Evolutionary conservation across 2,797 vertebrate genomes (phyloP), one percentile per base, ranked within the genome.

Genomic region (Acanthis flammea): DNA sequence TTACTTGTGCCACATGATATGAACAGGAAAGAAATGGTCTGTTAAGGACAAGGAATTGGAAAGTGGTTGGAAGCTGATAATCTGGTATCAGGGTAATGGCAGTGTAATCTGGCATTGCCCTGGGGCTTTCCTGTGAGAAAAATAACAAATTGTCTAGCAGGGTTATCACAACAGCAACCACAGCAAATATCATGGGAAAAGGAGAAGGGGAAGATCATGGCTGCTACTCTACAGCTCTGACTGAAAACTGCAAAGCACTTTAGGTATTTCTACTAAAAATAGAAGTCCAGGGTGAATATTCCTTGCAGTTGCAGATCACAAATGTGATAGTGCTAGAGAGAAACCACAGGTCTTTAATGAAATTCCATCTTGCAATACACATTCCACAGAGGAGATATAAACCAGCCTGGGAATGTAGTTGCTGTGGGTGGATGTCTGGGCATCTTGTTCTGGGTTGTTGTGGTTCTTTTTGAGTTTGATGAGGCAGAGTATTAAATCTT

Each of bases 221-320:
- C 14, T 76, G 19, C 23, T 75, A 1, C n/a, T 67, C 25, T 8
- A 1, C 3, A 53, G 8, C 37, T 91, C 86, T 66, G n/a, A 53
- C 1, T 66, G 50, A 77, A 88, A 63, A 55, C 50, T 80, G 12
- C 39, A 27, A 68, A 62, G 8, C 89, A 28, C 4, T 74, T 21
- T 14, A 82, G 25, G 5, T 39, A 35, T 70, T 90, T 87, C 65
- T 39, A 48, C 3, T 42, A 78, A 92, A 95, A 95, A 65, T 12
- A 31, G 9, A 60, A 93, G 4, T 45, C 8, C 35, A 19, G 7
- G 5, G 2, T 91, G 31, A 86, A 72, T 65, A 8, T 12, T 67
- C 18, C 53, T 88, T 67, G 25, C 23, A 78, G 39, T 31, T 39
- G 8, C 42, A 84, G 31, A 65, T 63, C 7, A 13, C 10, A 77